These are phyloP conservation scores for Bucorvus abyssinicus DNA, from an alignment of 2,797 vertebrate genomes.

Conservation along the genomic window DNA sequence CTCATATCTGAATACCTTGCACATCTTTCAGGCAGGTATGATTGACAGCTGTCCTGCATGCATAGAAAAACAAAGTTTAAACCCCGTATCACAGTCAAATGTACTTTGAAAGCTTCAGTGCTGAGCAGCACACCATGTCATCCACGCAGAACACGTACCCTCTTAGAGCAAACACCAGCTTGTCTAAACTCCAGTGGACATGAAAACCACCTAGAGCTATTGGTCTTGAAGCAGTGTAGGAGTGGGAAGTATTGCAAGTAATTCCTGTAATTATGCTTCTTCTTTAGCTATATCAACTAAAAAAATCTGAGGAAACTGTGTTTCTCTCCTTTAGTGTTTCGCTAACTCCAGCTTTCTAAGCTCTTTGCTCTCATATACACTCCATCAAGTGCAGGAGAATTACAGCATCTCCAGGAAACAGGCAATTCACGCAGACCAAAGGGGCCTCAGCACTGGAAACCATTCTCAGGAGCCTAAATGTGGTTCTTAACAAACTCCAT, in stretches of 20 bases:
- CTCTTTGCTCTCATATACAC: not conserved
- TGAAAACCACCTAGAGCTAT: not conserved
- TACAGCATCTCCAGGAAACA: not conserved
- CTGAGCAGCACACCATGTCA: not conserved
- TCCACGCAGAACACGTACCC: not conserved
- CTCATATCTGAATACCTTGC: not conserved
- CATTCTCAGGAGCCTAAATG: not conserved
- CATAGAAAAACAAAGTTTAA: not conserved
- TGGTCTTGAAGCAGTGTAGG: not conserved
- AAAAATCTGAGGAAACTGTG: not conserved
- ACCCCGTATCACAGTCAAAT: not conserved
- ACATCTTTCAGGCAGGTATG: slow-evolving; percentile 5
- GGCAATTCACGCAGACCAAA: not conserved
- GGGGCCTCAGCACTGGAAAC: not conserved
- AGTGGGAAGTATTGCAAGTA: not conserved
- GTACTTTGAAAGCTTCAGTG: not conserved
- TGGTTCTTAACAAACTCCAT: not conserved
- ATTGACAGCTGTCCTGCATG: slow-evolving; percentile 48
- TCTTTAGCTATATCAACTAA: not conserved
- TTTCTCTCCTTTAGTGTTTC: not conserved
- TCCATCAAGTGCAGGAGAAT: not conserved
- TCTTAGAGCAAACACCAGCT: not conserved
- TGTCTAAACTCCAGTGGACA: not conserved
- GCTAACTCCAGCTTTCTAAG: not conserved
- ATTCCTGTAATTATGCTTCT: not conserved